These are phyloP conservation scores for Nyctalus aviator DNA, from an alignment of 2,797 vertebrate genomes.

Conservation along the genomic window DNA sequence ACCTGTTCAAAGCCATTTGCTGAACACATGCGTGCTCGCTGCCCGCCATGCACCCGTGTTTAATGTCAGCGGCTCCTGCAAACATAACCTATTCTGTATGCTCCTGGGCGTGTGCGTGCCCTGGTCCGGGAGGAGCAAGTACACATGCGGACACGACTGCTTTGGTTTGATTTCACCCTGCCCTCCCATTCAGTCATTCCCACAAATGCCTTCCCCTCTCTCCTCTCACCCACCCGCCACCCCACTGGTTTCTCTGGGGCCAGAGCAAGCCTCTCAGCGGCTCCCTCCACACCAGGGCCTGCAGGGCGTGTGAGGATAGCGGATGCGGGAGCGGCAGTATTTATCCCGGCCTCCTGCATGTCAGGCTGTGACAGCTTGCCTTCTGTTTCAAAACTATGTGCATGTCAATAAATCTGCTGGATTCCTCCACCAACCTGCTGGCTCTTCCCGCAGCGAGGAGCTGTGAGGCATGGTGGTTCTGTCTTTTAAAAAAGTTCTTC, in stretches of 20 bases:
- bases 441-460: constrained; percentile 81
- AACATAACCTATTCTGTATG: background rate
- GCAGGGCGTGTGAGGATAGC: constrained; percentile 52
- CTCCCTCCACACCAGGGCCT: background rate
- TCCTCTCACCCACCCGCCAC: fast-evolving
- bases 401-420: constrained; percentile 87
- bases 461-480: constrained; percentile 76
- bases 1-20: background rate
- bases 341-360: constrained; percentile 76
- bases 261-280: background rate
- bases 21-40: background rate
- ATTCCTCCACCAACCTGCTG: constrained; percentile 84
- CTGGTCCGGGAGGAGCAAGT: background rate
- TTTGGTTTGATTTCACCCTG: background rate
- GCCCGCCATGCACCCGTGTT: background rate
- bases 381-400: constrained; percentile 85
- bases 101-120: background rate
- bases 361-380: constrained; percentile 83
- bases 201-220: background rate
- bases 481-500: background rate
- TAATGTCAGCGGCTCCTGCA: background rate
- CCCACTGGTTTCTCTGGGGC: background rate
- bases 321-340: constrained; percentile 74
- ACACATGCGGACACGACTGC: background rate
- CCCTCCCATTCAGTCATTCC: background rate